These are phyloP conservation scores for Salvelinus namaycush DNA, from an alignment of 2,113 vertebrate genomes.

Conservation along the genomic window DNA sequence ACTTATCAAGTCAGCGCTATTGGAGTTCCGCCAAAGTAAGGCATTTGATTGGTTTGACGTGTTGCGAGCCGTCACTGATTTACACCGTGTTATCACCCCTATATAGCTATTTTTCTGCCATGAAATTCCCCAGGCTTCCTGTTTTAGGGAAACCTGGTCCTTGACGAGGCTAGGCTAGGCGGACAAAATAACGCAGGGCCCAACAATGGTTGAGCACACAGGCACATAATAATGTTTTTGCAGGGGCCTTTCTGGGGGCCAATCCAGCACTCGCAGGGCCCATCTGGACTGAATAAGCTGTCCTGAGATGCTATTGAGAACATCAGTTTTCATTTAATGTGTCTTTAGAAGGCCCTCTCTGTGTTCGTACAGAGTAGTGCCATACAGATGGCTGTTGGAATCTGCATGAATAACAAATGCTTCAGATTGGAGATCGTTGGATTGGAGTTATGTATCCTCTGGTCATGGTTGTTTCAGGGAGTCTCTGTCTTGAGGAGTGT, in stretches of 20 bases:
- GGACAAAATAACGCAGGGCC: conserved; percentile 30
- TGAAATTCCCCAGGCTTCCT: too few species aligned
- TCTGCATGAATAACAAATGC: conserved; percentile 57
- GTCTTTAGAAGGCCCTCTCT: conserved; percentile 16
- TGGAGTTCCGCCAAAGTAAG: too few species aligned
- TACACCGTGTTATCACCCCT: too few species aligned
- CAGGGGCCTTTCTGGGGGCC: conserved; percentile 69
- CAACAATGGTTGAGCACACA: conserved; percentile 57
- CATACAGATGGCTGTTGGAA: conserved; percentile 36
- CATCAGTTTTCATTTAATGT: conserved; percentile 56
- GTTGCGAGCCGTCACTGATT: too few species aligned
- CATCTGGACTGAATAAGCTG: conserved; percentile 73
- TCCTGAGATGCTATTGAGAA: conserved; percentile 59
- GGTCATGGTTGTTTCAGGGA: not conserved
- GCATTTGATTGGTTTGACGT: too few species aligned
- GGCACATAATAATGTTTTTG: conserved; percentile 76
- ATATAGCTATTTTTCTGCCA: too few species aligned
- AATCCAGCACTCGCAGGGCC: conserved; percentile 61
- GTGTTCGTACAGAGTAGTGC: conserved; percentile 1
- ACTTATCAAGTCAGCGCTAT: too few species aligned
- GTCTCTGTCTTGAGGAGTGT: not conserved
- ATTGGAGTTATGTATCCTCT: not conserved
- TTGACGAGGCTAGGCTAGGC: conserved; percentile 41
- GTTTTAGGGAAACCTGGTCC: too few species aligned
- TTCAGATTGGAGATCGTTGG: conserved; percentile 1